These are phyloP conservation scores for Paralichthys olivaceus DNA, from an alignment of 2,113 vertebrate genomes.

Conservation along the genomic window DNA sequence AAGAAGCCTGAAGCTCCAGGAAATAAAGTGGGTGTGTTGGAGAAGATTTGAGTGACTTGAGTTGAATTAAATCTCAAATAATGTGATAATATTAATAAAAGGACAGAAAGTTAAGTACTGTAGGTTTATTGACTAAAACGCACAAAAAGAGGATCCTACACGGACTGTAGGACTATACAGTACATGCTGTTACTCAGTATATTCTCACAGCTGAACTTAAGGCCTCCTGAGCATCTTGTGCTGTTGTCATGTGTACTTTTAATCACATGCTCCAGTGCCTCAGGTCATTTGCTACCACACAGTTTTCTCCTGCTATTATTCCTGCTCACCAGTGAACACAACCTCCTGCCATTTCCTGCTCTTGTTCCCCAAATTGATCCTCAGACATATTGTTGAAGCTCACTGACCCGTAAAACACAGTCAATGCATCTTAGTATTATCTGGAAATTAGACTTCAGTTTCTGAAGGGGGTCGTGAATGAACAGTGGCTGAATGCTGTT, in stretches of 20 bases:
- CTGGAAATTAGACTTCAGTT: conserved; percentile 62
- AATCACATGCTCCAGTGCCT: conserved; percentile 80
- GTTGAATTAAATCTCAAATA: too few species aligned
- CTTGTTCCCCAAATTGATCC: conserved; percentile 77
- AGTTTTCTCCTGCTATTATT: conserved; percentile 56
- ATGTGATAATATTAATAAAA: too few species aligned
- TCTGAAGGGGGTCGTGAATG: background rate
- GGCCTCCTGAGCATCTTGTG: conserved; percentile 49
- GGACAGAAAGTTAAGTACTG: too few species aligned
- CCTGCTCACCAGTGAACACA: conserved; percentile 64
- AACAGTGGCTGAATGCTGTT: too few species aligned
- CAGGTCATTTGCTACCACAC: conserved; percentile 78
- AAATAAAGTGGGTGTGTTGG: too few species aligned
- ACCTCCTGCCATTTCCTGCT: conserved; percentile 59
- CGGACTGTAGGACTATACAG: background rate
- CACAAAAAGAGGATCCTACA: too few species aligned
- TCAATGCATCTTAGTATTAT: conserved; percentile 14
- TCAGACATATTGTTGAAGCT: conserved; percentile 78
- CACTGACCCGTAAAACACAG: conserved; percentile 82
- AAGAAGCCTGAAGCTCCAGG: too few species aligned
- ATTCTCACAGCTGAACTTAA: conserved; percentile 8
- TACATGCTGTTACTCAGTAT: background rate
- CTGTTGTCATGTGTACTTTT: conserved; percentile 52
- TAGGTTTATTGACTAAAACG: too few species aligned
- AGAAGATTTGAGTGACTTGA: too few species aligned